Percentiles rank a stretch among this genome's conserved stretches.
These are phyloP conservation scores for Lapara coniferarum DNA, from an alignment of 2,888 invertebrate genomes.

Conservation along the genomic window DNA sequence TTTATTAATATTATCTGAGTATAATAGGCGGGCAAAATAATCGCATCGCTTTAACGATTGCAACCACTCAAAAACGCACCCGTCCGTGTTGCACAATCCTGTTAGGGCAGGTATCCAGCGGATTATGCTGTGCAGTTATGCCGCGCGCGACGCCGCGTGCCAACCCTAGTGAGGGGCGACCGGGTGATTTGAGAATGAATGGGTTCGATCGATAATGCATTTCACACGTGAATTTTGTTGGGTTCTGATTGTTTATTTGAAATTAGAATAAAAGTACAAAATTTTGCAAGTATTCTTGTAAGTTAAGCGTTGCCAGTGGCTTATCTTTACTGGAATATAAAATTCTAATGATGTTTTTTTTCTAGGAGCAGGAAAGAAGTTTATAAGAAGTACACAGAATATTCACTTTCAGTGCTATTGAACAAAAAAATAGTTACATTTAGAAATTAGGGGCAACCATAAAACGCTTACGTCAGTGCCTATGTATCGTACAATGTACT, in stretches of 20 bases:
- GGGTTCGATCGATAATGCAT: not conserved
- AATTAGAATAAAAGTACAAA: no score
- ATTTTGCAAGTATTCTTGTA: no score
- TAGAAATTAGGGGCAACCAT: no score
- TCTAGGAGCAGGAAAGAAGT: no score
- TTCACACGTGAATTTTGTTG: not conserved
- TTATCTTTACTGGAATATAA: no score
- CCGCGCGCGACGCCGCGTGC: conserved; percentile 28
- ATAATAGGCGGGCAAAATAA: not conserved
- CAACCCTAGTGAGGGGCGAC: not conserved
- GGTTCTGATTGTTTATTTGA: not conserved
- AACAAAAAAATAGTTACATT: no score
- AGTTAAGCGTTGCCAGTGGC: no score
- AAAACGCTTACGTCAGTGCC: no score
- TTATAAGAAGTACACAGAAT: no score
- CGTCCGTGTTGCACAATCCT: conserved; percentile 39
- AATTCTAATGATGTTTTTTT: no score
- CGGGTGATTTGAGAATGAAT: not conserved
- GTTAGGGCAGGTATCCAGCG: conserved; percentile 54
- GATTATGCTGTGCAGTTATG: conserved; percentile 55
- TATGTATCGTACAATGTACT: no score
- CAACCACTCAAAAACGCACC: conserved; percentile 16
- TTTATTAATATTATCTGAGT: not conserved
- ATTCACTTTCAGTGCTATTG: no score
- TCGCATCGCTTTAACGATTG: not conserved